Evolutionary conservation across 2,113 vertebrate genomes (phyloP).

Genomic region (Chlorodrepanis virens): DNA sequence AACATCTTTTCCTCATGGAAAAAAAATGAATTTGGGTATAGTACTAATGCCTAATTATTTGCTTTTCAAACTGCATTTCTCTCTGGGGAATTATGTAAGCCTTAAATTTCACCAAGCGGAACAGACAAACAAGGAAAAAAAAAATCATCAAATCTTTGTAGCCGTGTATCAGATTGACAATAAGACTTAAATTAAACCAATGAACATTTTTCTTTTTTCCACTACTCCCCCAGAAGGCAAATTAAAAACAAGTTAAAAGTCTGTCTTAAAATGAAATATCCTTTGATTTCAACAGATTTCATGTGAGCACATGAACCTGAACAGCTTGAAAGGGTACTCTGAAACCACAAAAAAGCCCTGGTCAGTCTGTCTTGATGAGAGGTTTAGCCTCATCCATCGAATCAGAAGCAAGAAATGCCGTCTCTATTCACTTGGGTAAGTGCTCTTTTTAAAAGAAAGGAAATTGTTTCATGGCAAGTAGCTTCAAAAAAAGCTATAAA

Average conservation of each 20-base stretch:
- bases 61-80: neutral
- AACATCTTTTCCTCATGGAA: neutral
- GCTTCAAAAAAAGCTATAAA: neutral
- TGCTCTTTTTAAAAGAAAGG: neutral
- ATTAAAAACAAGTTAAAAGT: neutral
- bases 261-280: neutral
- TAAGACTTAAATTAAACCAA: slow-evolving; percentile 8
- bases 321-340: slow-evolving; percentile 26
- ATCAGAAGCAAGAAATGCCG: slow-evolving; percentile 79
- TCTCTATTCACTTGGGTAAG: slow-evolving; percentile 84
- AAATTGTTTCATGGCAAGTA: neutral
- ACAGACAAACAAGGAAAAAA: neutral
- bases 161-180: neutral
- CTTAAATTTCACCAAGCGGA: slow-evolving; percentile 9
- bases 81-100: neutral
- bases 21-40: neutral
- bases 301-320: slow-evolving; percentile 65
- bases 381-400: slow-evolving; percentile 76
- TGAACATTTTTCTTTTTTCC: neutral
- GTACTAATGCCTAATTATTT: slow-evolving; percentile 48
- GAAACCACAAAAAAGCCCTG: slow-evolving; percentile 65
- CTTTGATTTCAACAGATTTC: slow-evolving; percentile 75
- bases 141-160: neutral
- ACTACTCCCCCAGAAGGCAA: neutral
- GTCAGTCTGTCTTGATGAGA: slow-evolving; percentile 81